A percentile compares a stretch with the other conserved stretches of the same genome.
Evolutionary conservation across 2,888 invertebrate species (phyloP).

Genomic region (Sphaerophoria taeniata): DNA sequence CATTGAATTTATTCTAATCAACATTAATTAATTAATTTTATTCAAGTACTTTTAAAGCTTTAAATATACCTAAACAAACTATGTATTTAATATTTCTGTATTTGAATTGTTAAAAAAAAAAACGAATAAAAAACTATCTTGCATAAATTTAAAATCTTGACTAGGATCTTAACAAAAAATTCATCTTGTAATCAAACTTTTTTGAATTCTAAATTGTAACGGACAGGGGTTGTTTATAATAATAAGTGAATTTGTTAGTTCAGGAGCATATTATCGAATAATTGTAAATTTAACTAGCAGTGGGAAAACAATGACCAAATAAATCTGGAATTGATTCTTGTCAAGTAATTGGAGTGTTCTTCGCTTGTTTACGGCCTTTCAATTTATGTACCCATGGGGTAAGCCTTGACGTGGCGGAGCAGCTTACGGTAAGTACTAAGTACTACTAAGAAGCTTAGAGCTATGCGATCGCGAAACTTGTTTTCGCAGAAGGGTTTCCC

Average conservation of each 20-base stretch:
- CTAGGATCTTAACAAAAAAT: background rate
- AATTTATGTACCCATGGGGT: background rate
- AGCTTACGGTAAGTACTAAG: background rate
- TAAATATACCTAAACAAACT: slow-evolving; percentile 57
- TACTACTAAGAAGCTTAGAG: too few species aligned
- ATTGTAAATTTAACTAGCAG: slow-evolving; percentile 45
- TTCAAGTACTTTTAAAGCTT: slow-evolving; percentile 64
- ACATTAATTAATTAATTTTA: slow-evolving; percentile 37
- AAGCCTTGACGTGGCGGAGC: background rate
- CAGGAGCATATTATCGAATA: too few species aligned
- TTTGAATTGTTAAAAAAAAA: slow-evolving; percentile 5
- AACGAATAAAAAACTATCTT: background rate
- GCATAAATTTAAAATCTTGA: background rate
- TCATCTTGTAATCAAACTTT: slow-evolving; percentile 31
- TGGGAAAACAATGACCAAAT: slow-evolving; percentile 57
- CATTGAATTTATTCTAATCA: slow-evolving; percentile 53
- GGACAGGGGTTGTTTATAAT: background rate
- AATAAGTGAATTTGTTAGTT: slow-evolving; percentile 17
- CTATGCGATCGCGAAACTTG: too few species aligned
- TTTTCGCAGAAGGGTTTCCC: too few species aligned
- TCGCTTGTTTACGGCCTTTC: background rate
- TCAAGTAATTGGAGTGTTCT: slow-evolving; percentile 11
- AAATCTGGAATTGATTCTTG: slow-evolving; percentile 59
- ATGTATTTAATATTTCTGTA: slow-evolving; percentile 23
- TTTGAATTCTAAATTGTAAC: slow-evolving; percentile 11